Conservation (phyloP, 2,113 vertebrate genomes). For the Pithys albifrons region DNA sequence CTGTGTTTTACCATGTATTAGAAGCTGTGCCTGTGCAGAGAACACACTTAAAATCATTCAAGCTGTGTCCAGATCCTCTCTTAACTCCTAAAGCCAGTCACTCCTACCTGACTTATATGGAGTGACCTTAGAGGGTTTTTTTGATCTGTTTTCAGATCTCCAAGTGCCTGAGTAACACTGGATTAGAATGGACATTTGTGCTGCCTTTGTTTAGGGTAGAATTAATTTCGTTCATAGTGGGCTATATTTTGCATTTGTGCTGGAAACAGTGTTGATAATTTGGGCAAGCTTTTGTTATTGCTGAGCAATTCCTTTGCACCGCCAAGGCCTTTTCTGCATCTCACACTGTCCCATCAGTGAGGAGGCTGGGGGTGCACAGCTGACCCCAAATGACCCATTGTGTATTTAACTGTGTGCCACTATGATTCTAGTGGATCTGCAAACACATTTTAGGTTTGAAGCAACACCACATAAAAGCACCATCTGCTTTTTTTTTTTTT, state of each 20-base stretch:
- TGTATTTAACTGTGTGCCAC: not conserved
- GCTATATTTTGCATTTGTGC: not conserved
- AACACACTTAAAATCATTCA: not conserved
- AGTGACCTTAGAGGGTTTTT: not conserved
- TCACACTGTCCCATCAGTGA: not conserved
- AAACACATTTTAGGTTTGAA: not conserved
- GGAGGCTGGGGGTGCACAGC: not conserved
- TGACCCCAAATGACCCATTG: not conserved
- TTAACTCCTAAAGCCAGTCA: not conserved
- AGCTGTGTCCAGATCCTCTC: not conserved
- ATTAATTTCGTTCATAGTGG: not conserved
- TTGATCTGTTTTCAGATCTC: not conserved
- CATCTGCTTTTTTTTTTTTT: not conserved
- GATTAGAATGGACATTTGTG: not conserved
- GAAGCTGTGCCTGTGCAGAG: not conserved
- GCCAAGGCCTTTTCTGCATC: not conserved
- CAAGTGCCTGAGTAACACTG: not conserved
- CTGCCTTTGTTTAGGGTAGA: not conserved
- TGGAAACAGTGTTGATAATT: not conserved
- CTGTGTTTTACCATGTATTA: rapidly evolving
- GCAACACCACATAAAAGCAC: not conserved
- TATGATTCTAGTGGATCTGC: not conserved
- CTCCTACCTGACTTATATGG: not conserved
- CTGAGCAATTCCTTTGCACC: not conserved
- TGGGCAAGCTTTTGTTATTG: not conserved